phyloP scores from a whole-genome alignment of 2,888 invertebrate species.

The Blera fallax region DNA sequence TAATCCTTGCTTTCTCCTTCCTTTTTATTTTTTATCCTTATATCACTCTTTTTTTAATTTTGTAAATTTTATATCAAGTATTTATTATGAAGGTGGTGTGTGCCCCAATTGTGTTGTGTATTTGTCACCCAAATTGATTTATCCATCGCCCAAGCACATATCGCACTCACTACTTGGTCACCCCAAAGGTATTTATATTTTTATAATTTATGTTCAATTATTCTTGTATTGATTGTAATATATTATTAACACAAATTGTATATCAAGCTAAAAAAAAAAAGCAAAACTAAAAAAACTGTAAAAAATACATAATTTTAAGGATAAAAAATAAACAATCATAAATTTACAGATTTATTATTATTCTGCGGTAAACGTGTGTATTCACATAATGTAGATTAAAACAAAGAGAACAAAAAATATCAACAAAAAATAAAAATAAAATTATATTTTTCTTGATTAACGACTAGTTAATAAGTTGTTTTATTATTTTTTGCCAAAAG shows the following conservation, averaged over 20 bases:
- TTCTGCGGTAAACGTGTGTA: conserved; percentile 50
- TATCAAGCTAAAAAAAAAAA: conserved; percentile 30
- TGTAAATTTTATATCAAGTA: conserved; percentile 21
- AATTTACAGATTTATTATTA: conserved; percentile 54
- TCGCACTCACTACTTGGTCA: conserved; percentile 37
- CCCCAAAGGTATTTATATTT: conserved; percentile 70
- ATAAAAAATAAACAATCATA: conserved; percentile 45
- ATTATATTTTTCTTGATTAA: conserved; percentile 57
- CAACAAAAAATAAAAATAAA: conserved; percentile 17
- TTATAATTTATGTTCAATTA: conserved; percentile 42
- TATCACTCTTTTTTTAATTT: neutral
- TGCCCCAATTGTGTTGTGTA: neutral
- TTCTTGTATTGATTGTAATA: conserved; percentile 37
- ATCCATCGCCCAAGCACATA: neutral
- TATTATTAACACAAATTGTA: conserved; percentile 12
- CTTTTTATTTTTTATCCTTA: neutral
- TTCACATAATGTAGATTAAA: conserved; percentile 49
- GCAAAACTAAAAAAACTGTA: no score
- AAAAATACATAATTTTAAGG: conserved; percentile 46
- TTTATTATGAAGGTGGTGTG: conserved; percentile 23
- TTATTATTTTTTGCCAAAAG: conserved; percentile 62
- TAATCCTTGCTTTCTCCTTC: neutral
- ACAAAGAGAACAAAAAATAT: conserved; percentile 9
- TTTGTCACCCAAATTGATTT: neutral
- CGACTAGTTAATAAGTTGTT: conserved; percentile 47